Evolutionary conservation across 2,888 invertebrate species (phyloP).

Genomic region (Tachina fera): DNA sequence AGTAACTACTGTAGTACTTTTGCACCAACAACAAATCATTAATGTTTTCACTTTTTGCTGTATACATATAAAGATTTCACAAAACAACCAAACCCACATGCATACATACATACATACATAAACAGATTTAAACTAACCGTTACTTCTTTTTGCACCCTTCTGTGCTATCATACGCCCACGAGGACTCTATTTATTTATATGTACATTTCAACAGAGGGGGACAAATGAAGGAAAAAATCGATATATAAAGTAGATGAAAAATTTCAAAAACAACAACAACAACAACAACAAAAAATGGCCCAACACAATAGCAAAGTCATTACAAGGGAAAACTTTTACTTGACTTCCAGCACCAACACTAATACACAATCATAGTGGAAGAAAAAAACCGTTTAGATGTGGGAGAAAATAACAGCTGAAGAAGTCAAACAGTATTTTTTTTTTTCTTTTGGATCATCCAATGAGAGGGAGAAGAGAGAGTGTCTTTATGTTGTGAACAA

Average conservation of each 20-base stretch:
- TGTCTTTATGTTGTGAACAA: conserved; percentile 6
- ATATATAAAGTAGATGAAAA: conserved; percentile 49
- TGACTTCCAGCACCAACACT: conserved; percentile 43
- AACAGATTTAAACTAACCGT: neutral
- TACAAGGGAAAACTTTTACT: conserved; percentile 66
- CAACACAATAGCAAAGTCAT: conserved; percentile 48
- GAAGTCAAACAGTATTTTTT: neutral
- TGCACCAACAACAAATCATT: conserved; percentile 34
- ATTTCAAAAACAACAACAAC: conserved; percentile 36
- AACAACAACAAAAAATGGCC: neutral
- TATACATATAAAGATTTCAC: conserved; percentile 20
- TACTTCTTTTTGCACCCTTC: conserved; percentile 12
- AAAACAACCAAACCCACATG: neutral
- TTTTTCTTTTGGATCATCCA: too few species aligned
- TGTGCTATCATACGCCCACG: conserved; percentile 7
- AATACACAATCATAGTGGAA: neutral
- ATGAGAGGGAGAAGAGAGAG: conserved; percentile 37
- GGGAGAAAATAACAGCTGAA: conserved; percentile 16
- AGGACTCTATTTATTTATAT: conserved; percentile 33
- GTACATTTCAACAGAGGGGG: neutral
- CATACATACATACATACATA: neutral
- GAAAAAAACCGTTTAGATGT: conserved; percentile 1
- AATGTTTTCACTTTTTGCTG: conserved; percentile 61
- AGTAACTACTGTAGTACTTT: conserved; percentile 21
- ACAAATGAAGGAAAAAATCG: conserved; percentile 48